Base-by-base conservation (phyloP, 2,797 vertebrate species). In the Tragelaphus oryx region DNA sequence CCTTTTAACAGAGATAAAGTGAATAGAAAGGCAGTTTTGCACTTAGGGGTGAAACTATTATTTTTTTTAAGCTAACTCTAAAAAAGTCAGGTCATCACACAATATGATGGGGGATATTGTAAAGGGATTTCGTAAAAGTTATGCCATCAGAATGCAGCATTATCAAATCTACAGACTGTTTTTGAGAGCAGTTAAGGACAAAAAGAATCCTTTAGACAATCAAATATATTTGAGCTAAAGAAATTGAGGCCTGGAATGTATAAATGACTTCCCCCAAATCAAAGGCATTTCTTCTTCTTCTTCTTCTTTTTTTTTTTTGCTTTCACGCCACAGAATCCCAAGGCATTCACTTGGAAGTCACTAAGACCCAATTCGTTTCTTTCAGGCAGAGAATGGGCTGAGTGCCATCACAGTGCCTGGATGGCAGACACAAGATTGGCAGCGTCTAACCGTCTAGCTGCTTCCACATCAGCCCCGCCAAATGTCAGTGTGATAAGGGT, bases 21-120 rank as follows among this genome's bases (percentile, higher is more conserved):
- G 10, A 84, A 17, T 3, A 87, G 33, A 91, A 89, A 91, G 71
- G 12, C 52, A 78, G 41, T 11, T 81, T 78, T 89, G 87, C 6
- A 4, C 28, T 71, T 95, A 12, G 1, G 37, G 44, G 33, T 54
- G 26, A 86, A 86, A 87, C 30, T 87, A 57, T 87, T 60, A 52
- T 46, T 75, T 93, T 76, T 75, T 88, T 76, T 52, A 91, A 87
- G 52, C 24, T 82, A 91, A 91, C 82, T 10, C 20, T 89, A 44
- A 89, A 94, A 96, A 22, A 50, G 24, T 85, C 62, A 86, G 52
- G 30, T n/a, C 90, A 91, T 71, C 2, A 2, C 46, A 22, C n/a
- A 68, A 44, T 41, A 74, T 26, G 60, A n/a, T 30, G 10, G 14
- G 48, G 24, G 16, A 26, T 87, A 82, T 22, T 12, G 18, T 68